Evolutionary conservation across 2,888 invertebrate species (phyloP).

Genomic region (Operophtera brumata): DNA sequence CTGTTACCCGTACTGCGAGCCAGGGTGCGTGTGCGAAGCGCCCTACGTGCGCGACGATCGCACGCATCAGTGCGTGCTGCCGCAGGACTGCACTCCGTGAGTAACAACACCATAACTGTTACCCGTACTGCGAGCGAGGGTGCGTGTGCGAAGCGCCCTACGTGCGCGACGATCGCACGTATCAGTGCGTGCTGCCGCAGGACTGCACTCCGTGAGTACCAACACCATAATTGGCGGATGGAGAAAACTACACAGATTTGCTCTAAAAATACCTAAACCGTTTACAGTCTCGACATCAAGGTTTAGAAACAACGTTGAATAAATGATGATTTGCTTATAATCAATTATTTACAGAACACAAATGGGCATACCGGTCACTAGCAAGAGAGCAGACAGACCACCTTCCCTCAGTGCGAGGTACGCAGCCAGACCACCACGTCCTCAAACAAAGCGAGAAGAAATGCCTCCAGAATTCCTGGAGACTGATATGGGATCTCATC

Average conservation of each 20-base stretch:
- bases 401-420: conserved; percentile 18
- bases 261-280: neutral
- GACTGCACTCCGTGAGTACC: conserved; percentile 46
- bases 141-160: conserved; percentile 73
- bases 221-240: neutral
- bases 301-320: neutral
- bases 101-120: conserved; percentile 53
- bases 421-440: conserved; percentile 30
- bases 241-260: neutral
- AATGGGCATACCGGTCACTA: conserved; percentile 74
- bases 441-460: conserved; percentile 50
- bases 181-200: conserved; percentile 71
- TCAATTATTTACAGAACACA: conserved; percentile 55
- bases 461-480: conserved; percentile 42
- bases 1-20: conserved; percentile 76
- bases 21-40: conserved; percentile 71
- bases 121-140: conserved; percentile 75
- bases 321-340: neutral
- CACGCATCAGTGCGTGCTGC: conserved; percentile 71
- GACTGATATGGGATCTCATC: conserved; percentile 36
- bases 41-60: conserved; percentile 73
- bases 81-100: conserved; percentile 72
- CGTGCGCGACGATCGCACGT: conserved; percentile 71
- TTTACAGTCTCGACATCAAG: neutral
- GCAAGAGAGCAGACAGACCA: conserved; percentile 48